A percentile compares a stretch with the other conserved stretches of the same genome.
These are phyloP conservation scores for Pangasianodon hypophthalmus DNA, from an alignment of 2,113 vertebrate species.

Conservation along the genomic window DNA sequence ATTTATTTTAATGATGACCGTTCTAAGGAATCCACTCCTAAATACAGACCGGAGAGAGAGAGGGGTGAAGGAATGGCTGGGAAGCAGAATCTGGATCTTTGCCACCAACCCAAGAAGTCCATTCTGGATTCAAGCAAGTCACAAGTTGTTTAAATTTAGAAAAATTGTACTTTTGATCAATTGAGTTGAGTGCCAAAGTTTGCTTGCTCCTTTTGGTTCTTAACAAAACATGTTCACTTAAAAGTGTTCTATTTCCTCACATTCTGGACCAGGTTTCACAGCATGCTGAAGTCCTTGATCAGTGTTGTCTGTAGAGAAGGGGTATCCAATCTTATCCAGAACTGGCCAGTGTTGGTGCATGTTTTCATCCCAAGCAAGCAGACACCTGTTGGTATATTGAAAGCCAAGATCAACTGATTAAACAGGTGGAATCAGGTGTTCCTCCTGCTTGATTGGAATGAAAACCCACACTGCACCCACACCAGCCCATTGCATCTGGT, in stretches of 20 bases:
- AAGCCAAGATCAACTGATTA: background rate
- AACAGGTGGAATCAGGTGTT: no score
- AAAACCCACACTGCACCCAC: no score
- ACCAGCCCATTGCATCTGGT: no score
- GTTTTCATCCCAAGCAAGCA: background rate
- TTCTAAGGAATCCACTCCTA: conserved; percentile 45
- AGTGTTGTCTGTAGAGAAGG: background rate
- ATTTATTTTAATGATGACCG: background rate
- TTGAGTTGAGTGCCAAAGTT: background rate
- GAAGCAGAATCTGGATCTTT: background rate
- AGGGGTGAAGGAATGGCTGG: background rate
- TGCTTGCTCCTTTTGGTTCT: background rate
- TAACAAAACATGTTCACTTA: background rate
- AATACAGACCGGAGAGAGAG: background rate
- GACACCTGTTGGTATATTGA: background rate
- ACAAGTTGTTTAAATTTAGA: background rate
- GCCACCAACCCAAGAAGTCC: conserved; percentile 26
- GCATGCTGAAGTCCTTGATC: background rate
- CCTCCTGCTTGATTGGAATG: no score
- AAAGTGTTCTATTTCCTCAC: background rate
- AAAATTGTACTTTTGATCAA: background rate
- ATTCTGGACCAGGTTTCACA: background rate
- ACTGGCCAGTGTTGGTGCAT: background rate
- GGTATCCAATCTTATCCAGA: background rate
- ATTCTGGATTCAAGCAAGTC: conserved; percentile 53